Base-by-base conservation (phyloP, 2,797 vertebrate species). In the Prionace glauca region DNA sequence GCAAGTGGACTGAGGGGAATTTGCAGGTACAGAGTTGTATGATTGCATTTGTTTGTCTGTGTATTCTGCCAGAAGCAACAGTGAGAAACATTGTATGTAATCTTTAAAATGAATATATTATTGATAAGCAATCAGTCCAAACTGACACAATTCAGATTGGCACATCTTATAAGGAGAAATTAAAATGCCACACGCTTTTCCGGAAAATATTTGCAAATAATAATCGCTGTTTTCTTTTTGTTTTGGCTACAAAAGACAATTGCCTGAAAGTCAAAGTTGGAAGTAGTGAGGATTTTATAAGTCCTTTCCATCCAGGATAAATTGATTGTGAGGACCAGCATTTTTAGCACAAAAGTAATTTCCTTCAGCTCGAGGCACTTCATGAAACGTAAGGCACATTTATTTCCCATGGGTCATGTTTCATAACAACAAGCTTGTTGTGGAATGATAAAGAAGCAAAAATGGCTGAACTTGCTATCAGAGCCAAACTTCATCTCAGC, bases 401-500 rank as follows among this genome's bases (percentile, higher is more conserved):
- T 95, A 95, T 95, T 95, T 95, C 93, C 93, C 93, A 56, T 50
- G 93, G 93, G 93, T 95, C 67, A 77, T 95, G 67, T 95, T 95
- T 95, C 45, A 72, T 95, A 95, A 95, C 69, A 45, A 77, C 45
- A 77, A 74, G 69, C 93, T 95, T 77, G 93, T 74, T 56, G 93
- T 32, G 45, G 71, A 95, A 95, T 95, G 93, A 95, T 92, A 41
- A 92, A 92, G 62, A 92, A 41, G 90, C 32, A 95, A 77, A 92
- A 95, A 95, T 95, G 93, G 93, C 93, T 95, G 93, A 95, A 95
- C 71, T 95, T 95, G 93, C 71, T 72, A 77, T 95, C 93, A 22
- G 93, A 50, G 50, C 18, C 26, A 74, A 56, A 95, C 71, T 16
- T 74, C 45, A 50, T n/a, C 93, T 95, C 93, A 95, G 71, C 93